Percentiles rank a stretch among this genome's conserved stretches.
Evolutionary conservation across 64 coral and sea anemone species (phyloP).

Genomic region (Porites lutea): DNA sequence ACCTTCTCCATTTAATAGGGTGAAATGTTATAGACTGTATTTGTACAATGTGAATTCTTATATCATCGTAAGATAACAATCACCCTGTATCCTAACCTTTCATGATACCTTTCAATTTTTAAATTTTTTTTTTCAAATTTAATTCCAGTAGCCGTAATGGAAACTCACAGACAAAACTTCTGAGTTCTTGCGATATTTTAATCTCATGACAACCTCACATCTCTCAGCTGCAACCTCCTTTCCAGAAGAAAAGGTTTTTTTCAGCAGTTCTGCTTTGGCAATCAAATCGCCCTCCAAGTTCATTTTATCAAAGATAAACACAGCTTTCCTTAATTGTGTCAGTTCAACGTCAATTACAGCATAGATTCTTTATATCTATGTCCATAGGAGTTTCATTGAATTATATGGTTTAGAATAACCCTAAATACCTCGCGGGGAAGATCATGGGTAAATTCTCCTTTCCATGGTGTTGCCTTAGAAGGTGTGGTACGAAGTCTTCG

Average conservation of each 20-base stretch:
- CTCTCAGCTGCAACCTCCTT: slow-evolving; percentile 3
- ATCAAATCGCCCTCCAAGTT: slow-evolving; percentile 26
- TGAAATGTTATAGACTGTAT: too few relatives aligned
- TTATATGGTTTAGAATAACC: slow-evolving; percentile 14
- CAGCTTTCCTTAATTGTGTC: slow-evolving; percentile 24
- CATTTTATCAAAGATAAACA: slow-evolving; percentile 42
- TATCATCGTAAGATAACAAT: too few relatives aligned
- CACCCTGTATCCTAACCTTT: too few relatives aligned
- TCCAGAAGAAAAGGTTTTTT: slow-evolving; percentile 3
- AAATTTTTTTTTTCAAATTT: neutral
- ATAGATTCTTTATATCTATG: slow-evolving; percentile 33
- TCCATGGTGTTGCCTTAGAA: slow-evolving; percentile 10
- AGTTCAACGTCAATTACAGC: slow-evolving; percentile 42
- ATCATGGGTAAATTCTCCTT: slow-evolving; percentile 41
- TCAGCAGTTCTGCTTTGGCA: slow-evolving; percentile 33
- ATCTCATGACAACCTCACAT: slow-evolving; percentile 42
- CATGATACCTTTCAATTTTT: too few relatives aligned
- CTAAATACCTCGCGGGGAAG: slow-evolving; percentile 43
- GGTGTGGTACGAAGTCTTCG: slow-evolving; percentile 20
- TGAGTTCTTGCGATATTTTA: slow-evolving; percentile 36
- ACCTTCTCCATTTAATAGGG: too few relatives aligned
- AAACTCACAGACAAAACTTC: slow-evolving; percentile 46
- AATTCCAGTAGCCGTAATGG: slow-evolving; percentile 42
- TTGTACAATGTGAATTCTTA: too few relatives aligned
- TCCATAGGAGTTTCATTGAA: slow-evolving; percentile 42